phyloP scores from a whole-genome alignment of 2,113 vertebrate genomes.

The Albula glossodonta region DNA sequence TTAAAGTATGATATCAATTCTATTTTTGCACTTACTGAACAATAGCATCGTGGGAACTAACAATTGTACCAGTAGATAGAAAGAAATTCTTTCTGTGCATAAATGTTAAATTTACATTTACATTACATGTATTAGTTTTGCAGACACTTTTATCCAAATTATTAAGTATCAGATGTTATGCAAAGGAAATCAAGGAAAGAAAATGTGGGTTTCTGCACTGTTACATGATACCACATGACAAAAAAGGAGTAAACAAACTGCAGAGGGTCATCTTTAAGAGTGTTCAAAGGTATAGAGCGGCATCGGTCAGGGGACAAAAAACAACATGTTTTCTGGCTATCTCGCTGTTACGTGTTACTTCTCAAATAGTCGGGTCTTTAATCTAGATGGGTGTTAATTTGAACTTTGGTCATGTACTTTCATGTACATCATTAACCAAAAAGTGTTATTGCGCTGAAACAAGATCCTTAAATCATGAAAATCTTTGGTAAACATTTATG shows the following conservation, averaged over 20 bases:
- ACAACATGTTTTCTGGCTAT: not conserved
- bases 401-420: not conserved
- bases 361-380: not conserved
- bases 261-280: not conserved
- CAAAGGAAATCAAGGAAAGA: not conserved
- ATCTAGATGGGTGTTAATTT: not conserved
- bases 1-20: too few relatives aligned
- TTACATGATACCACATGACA: not conserved
- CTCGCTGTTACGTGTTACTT: not conserved
- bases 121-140: too few relatives aligned
- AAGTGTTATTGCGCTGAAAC: not conserved
- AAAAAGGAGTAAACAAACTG: not conserved
- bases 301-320: not conserved
- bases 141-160: too few relatives aligned
- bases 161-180: too few relatives aligned
- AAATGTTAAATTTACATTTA: too few relatives aligned
- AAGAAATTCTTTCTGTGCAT: too few relatives aligned
- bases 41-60: too few relatives aligned
- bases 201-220: not conserved
- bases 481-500: not conserved
- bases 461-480: not conserved
- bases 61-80: too few relatives aligned
- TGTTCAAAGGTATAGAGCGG: not conserved
- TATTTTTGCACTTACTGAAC: too few relatives aligned
- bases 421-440: slow-evolving; percentile 8